Evolutionary conservation across 2,113 vertebrate genomes (phyloP).

Genomic region (Microcebus jonahi): DNA sequence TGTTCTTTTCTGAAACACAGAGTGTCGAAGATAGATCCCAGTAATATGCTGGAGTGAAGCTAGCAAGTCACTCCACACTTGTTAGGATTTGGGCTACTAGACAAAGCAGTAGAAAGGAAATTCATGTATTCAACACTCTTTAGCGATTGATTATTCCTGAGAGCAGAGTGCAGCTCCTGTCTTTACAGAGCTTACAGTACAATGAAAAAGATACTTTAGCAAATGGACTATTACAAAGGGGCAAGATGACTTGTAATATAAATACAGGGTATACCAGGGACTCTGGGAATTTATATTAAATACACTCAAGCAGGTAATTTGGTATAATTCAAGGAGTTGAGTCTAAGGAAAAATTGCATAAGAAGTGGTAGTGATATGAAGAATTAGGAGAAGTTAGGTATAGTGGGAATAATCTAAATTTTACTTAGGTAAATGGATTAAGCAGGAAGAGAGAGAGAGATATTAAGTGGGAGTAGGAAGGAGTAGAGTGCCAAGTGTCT

Average conservation of each 20-base stretch:
- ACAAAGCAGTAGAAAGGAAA: background rate
- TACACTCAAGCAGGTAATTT: background rate
- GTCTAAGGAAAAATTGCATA: background rate
- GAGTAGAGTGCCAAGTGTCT: background rate
- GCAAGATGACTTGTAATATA: background rate
- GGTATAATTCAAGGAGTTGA: background rate
- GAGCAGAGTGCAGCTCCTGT: background rate
- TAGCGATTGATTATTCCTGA: background rate
- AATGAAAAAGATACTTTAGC: background rate
- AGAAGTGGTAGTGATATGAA: background rate
- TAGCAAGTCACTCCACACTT: background rate
- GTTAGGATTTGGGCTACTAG: background rate
- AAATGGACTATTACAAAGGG: background rate
- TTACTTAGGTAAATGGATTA: background rate
- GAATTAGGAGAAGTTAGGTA: background rate
- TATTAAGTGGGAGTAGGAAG: background rate
- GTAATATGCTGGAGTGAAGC: background rate
- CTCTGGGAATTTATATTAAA: background rate
- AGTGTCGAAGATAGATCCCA: background rate
- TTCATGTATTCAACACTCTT: background rate
- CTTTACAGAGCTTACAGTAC: background rate
- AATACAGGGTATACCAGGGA: background rate
- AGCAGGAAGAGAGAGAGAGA: background rate
- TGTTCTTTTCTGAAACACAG: background rate
- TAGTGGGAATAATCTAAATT: background rate